These are phyloP conservation scores for Metopolophium dirhodum DNA, from an alignment of 1,140 invertebrate species.

Conservation along the genomic window DNA sequence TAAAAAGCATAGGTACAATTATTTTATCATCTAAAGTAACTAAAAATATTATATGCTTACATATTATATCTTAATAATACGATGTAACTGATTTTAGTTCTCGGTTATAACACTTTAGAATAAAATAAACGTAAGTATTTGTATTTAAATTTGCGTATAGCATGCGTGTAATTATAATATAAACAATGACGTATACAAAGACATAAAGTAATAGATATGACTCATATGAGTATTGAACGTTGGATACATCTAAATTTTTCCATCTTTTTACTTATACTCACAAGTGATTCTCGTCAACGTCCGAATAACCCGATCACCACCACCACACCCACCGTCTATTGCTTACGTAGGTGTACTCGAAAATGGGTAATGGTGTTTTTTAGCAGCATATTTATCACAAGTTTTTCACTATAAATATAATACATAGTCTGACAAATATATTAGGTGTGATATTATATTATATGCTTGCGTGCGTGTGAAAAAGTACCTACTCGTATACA, in stretches of 20 bases:
- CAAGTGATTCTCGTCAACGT: not conserved
- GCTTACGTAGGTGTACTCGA: not conserved
- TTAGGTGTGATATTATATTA: not conserved
- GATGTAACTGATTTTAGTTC: not conserved
- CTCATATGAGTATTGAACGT: not conserved
- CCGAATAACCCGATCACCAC: not conserved
- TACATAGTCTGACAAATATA: conserved; percentile 25
- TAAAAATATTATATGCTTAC: not conserved
- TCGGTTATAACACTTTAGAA: not conserved
- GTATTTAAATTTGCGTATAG: no score
- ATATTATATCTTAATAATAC: not conserved
- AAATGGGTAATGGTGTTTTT: not conserved
- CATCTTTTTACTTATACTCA: not conserved
- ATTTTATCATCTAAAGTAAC: no score
- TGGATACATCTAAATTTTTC: not conserved
- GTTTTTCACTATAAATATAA: not conserved
- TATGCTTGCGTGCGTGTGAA: not conserved
- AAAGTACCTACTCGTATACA: not conserved
- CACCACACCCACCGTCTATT: not conserved
- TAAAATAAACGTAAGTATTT: no score
- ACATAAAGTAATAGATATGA: not conserved
- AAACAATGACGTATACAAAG: not conserved
- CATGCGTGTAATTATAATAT: no score
- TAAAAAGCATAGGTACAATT: no score
- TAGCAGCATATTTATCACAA: not conserved